phyloP scores from a whole-genome alignment of 2,888 invertebrate species.

The Cephus spinipes region DNA sequence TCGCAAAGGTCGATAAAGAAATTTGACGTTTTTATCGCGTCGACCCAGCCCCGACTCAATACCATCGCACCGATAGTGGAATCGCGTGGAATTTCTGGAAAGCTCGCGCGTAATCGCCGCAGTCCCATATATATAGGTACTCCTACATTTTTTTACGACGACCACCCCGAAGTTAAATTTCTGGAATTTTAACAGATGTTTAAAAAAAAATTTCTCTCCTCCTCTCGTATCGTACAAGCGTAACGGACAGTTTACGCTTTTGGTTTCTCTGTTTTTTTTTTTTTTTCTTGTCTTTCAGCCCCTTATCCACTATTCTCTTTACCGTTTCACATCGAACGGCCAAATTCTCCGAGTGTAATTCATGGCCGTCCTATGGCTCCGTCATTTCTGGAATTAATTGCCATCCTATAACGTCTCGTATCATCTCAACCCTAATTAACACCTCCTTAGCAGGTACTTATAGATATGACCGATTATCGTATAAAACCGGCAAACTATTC shows the following conservation, averaged over 20 bases:
- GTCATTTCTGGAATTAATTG: neutral
- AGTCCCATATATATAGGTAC: neutral
- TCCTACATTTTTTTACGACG: neutral
- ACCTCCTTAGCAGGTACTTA: neutral
- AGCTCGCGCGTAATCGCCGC: neutral
- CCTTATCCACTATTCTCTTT: neutral
- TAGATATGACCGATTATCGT: neutral
- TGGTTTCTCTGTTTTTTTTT: neutral
- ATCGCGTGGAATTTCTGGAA: neutral
- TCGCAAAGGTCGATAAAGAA: slow-evolving; percentile 36
- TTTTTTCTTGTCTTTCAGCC: too few relatives aligned
- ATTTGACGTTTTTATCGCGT: slow-evolving; percentile 32
- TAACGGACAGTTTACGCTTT: neutral
- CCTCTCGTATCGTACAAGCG: neutral
- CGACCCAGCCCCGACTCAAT: neutral
- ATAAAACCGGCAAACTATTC: neutral
- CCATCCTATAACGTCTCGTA: neutral
- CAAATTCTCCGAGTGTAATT: neutral
- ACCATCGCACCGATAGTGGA: neutral
- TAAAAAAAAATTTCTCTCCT: neutral
- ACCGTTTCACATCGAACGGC: neutral
- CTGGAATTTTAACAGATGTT: neutral
- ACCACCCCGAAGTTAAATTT: neutral
- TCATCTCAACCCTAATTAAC: neutral
- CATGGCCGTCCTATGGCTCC: neutral